Conservation (phyloP, 1,140 invertebrate genomes). For the Bombus superbus region DNA sequence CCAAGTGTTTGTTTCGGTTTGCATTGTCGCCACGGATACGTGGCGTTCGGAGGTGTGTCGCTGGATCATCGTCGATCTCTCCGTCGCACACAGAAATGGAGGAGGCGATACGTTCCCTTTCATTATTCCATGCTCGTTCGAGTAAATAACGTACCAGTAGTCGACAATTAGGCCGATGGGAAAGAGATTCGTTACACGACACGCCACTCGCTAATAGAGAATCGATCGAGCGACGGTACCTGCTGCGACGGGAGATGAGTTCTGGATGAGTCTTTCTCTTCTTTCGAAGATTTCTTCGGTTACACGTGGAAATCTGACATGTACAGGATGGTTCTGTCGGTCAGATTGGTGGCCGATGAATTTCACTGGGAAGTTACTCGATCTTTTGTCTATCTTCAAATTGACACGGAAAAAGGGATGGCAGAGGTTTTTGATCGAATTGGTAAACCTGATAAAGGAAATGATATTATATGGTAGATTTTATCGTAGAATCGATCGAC, state of each 20-base stretch:
- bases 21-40: conserved; percentile 82
- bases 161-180: conserved; percentile 70
- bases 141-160: conserved; percentile 66
- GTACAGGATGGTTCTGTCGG: neutral
- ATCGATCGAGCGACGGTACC: conserved; percentile 19
- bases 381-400: neutral
- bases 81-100: neutral
- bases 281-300: neutral
- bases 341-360: neutral
- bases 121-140: conserved; percentile 60
- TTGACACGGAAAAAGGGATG: too few relatives aligned
- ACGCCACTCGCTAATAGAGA: neutral
- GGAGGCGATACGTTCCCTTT: conserved; percentile 31
- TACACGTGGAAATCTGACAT: neutral
- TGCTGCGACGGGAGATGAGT: neutral
- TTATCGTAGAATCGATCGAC: neutral
- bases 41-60: conserved; percentile 37
- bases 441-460: neutral
- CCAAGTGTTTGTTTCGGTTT: conserved; percentile 84
- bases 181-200: conserved; percentile 65
- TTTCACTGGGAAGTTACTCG: neutral
- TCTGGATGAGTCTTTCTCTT: neutral
- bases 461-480: neutral
- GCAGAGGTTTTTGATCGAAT: neutral
- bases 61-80: neutral